Base-by-base conservation (phyloP, 2,113 vertebrate species). In the Sinocyclocheilus anshuiensis region DNA sequence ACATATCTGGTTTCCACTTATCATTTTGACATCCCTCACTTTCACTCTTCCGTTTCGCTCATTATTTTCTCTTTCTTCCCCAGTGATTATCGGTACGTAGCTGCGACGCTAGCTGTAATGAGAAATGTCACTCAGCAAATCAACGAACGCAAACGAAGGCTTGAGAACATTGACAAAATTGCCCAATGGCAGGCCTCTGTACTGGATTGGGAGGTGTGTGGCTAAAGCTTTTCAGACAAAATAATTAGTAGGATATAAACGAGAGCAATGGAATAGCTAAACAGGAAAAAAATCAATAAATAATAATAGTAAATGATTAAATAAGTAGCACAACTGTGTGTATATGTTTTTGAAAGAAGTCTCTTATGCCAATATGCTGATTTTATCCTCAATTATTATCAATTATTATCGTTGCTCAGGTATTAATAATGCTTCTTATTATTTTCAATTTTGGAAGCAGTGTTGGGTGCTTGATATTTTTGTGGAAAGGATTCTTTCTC, bases 151-250 rank as follows among this genome's bases (percentile, higher is more conserved):
- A 99, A 99, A 94, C 93, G 98, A 90, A 95, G 98, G 39, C 91
- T 99, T 94, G 98, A 99, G 93, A 99, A 99, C 94, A 99, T 99
- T 5, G 98, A 99, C 96, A 99, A 99, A 94, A 99, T 99, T 29
- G 98, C 98, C 72, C 98, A 99, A 86, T 99, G 98, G 98, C 98
- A 99, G 93, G 98, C 97, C 2, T 99, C 98, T 0, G 97, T 99
- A 71, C 94, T 99, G 90, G 98, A 99, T 91, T 99, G 98, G 98
- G 98, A 99, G 98, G 98, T 99, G 92, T n/a, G 86, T 74, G 20
- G 76, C 16, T 77, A 26, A 77, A 53, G n/a, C 48, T 53, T 55
- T 29, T 77, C 50, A 33, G 48, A 24, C 13, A 11, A n/a, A 50
- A n/a, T 76, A 2, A 26, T 76, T 76, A 76, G 42, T 12, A 15